Evolutionary conservation across 2,797 vertebrate genomes (phyloP).

Genomic region (Pseudochromis fuscus): DNA sequence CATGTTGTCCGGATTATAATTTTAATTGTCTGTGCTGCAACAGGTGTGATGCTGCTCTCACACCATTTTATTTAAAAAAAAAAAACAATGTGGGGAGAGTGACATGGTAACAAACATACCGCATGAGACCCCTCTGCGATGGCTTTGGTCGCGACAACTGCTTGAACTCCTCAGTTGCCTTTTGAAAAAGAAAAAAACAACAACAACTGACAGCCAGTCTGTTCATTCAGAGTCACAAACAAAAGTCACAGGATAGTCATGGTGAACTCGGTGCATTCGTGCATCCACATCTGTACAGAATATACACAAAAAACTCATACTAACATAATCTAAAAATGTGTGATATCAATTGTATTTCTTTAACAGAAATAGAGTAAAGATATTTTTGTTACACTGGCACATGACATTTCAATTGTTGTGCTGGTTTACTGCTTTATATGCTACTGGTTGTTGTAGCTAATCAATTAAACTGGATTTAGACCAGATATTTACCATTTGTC

Average conservation of each 20-base stretch:
- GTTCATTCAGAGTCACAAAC: background rate
- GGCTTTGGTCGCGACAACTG: conserved; percentile 58
- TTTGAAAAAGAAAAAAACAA: conserved; percentile 14
- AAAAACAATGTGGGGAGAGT: background rate
- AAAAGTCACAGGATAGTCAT: background rate
- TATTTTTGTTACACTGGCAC: too few species aligned
- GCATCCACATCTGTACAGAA: background rate
- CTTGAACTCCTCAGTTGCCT: conserved; percentile 76
- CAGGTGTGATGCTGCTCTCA: background rate
- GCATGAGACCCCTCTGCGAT: conserved; percentile 65
- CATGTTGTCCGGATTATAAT: too few species aligned
- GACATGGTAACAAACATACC: conserved; percentile 45
- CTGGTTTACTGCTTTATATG: background rate
- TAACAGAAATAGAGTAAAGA: too few species aligned
- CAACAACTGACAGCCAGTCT: background rate
- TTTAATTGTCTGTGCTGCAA: too few species aligned
- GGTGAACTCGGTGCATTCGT: background rate
- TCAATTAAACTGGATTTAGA: background rate
- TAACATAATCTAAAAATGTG: background rate
- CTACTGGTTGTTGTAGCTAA: background rate
- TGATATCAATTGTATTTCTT: too few species aligned
- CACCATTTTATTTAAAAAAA: background rate
- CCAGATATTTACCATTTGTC: too few species aligned
- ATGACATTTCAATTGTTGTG: background rate
- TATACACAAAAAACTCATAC: background rate